phyloP scores from a whole-genome alignment of 2,888 invertebrate species.

The Argyresthia albistria region DNA sequence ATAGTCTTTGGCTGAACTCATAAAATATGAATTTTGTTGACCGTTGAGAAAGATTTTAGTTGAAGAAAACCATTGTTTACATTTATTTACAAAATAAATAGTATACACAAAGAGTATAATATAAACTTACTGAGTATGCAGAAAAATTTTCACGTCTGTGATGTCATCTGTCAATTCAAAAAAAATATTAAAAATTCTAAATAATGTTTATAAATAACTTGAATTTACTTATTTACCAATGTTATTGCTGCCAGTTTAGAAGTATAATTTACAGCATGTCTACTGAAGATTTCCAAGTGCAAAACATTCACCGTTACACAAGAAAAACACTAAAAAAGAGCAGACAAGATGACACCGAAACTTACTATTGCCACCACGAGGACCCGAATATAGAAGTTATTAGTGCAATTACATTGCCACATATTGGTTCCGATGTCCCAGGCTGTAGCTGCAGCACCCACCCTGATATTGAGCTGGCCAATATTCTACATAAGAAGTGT shows the following conservation, averaged over 20 bases:
- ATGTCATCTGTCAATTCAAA: too few relatives aligned
- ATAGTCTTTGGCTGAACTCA: not conserved
- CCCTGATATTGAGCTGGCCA: slow-evolving; percentile 40
- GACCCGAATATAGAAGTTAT: slow-evolving; percentile 21
- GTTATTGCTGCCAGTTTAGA: not conserved
- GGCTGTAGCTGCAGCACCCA: slow-evolving; percentile 32
- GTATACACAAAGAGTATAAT: too few relatives aligned
- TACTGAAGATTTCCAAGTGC: slow-evolving; percentile 45
- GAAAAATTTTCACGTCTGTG: too few relatives aligned
- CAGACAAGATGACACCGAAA: slow-evolving; percentile 24
- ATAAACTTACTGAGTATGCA: too few relatives aligned
- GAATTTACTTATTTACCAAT: not conserved
- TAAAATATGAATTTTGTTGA: not conserved
- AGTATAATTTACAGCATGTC: slow-evolving; percentile 24
- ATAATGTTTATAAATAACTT: not conserved
- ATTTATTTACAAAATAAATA: too few relatives aligned
- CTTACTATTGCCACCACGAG: slow-evolving; percentile 19
- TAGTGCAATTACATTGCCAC: slow-evolving; percentile 3
- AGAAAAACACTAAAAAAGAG: slow-evolving; percentile 48
- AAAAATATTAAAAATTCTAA: not conserved
- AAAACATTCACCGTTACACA: slow-evolving; percentile 46
- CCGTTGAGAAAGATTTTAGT: not conserved
- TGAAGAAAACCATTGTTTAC: not conserved
- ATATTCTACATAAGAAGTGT: slow-evolving; percentile 55
- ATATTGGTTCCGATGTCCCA: slow-evolving; percentile 9